Conservation (phyloP, 2,113 vertebrate genomes). For the Probosciger aterrimus region DNA sequence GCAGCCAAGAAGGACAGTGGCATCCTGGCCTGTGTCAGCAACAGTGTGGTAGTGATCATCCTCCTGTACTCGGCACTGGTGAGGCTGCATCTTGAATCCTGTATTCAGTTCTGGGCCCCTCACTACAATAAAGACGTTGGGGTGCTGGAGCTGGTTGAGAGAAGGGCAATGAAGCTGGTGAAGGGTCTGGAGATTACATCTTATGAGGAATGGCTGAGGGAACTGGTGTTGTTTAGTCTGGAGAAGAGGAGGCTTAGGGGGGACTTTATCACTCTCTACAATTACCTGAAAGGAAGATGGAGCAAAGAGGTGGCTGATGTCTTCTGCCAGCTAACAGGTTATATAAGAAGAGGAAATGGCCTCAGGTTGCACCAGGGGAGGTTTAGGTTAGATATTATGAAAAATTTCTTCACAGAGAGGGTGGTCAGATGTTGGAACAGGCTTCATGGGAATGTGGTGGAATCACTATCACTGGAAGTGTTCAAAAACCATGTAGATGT, state of each 20-base stretch:
- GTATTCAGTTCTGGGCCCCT: not conserved
- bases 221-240: not conserved
- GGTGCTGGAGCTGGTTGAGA: not conserved
- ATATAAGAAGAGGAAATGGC: not conserved
- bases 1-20: not conserved
- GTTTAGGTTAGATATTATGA: not conserved
- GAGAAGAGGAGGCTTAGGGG: not conserved
- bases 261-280: rapidly evolving
- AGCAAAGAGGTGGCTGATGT: not conserved
- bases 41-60: not conserved
- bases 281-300: not conserved
- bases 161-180: not conserved
- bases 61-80: not conserved
- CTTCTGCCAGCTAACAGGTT: not conserved
- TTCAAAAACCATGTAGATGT: not conserved
- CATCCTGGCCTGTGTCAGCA: not conserved
- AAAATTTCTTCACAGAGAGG: not conserved
- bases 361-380: not conserved
- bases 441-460: not conserved
- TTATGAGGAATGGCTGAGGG: rapidly evolving
- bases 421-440: not conserved
- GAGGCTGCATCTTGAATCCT: not conserved
- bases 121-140: not conserved
- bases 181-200: rapidly evolving
- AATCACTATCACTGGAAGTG: not conserved